These are phyloP conservation scores for Coreius guichenoti DNA, from an alignment of 2,797 vertebrate genomes.

Conservation along the genomic window DNA sequence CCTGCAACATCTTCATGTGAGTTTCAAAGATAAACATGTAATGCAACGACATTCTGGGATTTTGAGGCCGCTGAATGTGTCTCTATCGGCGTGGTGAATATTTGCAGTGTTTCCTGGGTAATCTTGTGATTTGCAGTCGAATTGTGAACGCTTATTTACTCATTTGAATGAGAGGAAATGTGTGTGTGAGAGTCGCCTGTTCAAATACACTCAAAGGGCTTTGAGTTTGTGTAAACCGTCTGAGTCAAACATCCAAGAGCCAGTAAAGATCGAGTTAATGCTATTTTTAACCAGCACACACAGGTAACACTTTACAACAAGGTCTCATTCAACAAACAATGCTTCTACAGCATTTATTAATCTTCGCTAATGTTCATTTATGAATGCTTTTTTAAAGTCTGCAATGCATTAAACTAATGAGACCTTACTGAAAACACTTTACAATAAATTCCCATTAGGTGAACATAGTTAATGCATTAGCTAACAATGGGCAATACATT, in stretches of 20 bases:
- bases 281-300: background rate
- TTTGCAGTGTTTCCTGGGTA: slow-evolving; percentile 25
- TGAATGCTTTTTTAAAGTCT: background rate
- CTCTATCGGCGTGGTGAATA: background rate
- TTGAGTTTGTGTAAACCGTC: background rate
- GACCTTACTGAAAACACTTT: background rate
- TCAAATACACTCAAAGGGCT: background rate
- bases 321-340: background rate
- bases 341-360: background rate
- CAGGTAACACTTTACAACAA: background rate
- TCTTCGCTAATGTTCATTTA: background rate
- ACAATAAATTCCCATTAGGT: background rate
- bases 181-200: background rate
- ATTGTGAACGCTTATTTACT: background rate
- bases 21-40: background rate
- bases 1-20: background rate
- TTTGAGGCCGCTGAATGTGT: background rate
- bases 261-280: background rate
- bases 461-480: background rate
- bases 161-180: background rate
- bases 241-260: background rate
- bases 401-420: background rate
- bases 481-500: background rate
- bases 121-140: background rate
- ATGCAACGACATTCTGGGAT: background rate